A percentile compares a stretch with the other conserved stretches of the same genome.
phyloP scores from a whole-genome alignment of 2,888 invertebrate species.

The Ctenicera cuprea region DNA sequence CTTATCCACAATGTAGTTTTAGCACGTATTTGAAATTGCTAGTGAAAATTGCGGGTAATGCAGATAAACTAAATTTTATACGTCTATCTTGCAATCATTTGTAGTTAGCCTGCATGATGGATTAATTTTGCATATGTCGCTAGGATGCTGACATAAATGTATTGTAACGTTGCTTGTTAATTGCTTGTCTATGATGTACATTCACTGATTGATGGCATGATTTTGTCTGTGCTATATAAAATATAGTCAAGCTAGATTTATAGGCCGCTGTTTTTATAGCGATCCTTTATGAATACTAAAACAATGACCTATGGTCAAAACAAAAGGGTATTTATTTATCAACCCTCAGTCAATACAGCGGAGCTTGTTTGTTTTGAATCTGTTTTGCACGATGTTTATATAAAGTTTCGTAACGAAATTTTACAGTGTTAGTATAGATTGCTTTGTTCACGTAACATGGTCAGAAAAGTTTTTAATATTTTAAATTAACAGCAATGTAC shows the following conservation, averaged over 20 bases:
- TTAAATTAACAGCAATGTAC: no score
- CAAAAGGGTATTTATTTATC: slow-evolving; percentile 21
- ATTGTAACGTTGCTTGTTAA: slow-evolving; percentile 34
- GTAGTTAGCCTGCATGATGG: slow-evolving; percentile 18
- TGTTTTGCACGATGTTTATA: not conserved
- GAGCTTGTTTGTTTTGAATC: not conserved
- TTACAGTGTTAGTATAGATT: not conserved
- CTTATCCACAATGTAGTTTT: slow-evolving; percentile 3
- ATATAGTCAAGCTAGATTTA: slow-evolving; percentile 20
- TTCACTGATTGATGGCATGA: slow-evolving; percentile 28
- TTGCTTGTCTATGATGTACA: slow-evolving; percentile 39
- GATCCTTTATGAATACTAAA: slow-evolving; percentile 14
- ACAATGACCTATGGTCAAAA: slow-evolving; percentile 10
- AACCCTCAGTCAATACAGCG: not conserved
- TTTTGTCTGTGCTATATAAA: slow-evolving; percentile 21
- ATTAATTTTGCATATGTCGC: slow-evolving; percentile 38
- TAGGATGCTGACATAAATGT: slow-evolving; percentile 16
- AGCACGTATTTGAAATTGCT: slow-evolving; percentile 33
- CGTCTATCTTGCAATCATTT: slow-evolving; percentile 6
- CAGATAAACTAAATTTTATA: not conserved
- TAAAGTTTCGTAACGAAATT: not conserved
- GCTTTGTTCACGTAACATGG: no score
- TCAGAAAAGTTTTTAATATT: no score
- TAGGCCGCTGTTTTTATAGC: slow-evolving; percentile 11
- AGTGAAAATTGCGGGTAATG: slow-evolving; percentile 12